phyloP scores from a whole-genome alignment of 2,888 invertebrate species.

The Dasysyrphus tricinctus region DNA sequence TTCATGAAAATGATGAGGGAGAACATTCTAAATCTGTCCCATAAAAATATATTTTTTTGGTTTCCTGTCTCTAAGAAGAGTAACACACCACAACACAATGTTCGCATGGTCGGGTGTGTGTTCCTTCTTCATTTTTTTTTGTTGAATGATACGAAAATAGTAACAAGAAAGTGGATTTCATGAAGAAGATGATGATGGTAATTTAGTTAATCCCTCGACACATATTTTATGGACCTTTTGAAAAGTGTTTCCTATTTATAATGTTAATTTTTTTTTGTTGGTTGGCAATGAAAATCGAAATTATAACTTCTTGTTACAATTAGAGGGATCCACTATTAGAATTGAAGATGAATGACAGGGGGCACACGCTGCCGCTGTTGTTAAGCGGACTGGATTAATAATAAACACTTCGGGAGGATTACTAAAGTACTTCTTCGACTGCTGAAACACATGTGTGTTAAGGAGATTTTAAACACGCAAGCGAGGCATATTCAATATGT shows the following conservation, averaged over 20 bases:
- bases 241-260: constrained; percentile 39
- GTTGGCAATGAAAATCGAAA: constrained; percentile 38
- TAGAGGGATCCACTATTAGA: constrained; percentile 64
- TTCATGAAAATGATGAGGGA: constrained; percentile 14
- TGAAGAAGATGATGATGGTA: constrained; percentile 25
- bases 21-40: constrained; percentile 64
- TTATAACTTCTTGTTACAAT: constrained; percentile 61
- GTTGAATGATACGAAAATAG: constrained; percentile 58
- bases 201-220: constrained; percentile 67
- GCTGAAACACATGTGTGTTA: constrained; percentile 52
- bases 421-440: constrained; percentile 30
- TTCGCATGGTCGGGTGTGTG: background rate
- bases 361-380: constrained; percentile 14
- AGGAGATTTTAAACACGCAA: constrained; percentile 32
- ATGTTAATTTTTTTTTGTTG: constrained; percentile 1
- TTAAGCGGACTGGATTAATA: background rate
- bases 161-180: constrained; percentile 57
- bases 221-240: constrained; percentile 50
- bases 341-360: constrained; percentile 48
- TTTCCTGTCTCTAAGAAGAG: constrained; percentile 47
- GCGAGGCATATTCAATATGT: constrained; percentile 37
- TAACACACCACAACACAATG: constrained; percentile 33
- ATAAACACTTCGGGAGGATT: constrained; percentile 17
- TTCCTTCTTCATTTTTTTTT: no score
- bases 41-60: constrained; percentile 61